Percentiles rank a stretch among this genome's conserved stretches.
phyloP scores from a whole-genome alignment of 1,140 invertebrate species.

The Drosophila paulistorum region DNA sequence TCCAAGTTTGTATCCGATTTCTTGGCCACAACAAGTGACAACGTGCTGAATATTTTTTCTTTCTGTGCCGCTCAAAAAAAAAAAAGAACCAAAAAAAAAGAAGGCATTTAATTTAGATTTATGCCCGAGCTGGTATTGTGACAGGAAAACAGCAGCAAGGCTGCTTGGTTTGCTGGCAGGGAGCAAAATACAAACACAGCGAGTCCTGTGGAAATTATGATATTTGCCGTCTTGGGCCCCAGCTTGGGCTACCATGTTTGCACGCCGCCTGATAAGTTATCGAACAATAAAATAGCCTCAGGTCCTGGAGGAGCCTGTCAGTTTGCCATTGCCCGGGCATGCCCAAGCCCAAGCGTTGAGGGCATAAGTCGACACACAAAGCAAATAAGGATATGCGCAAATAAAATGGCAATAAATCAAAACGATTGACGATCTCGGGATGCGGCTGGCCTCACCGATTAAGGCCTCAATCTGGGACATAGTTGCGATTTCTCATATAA shows the following conservation, averaged over 20 bases:
- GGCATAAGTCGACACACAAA: slow-evolving; percentile 52
- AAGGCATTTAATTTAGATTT: slow-evolving; percentile 80
- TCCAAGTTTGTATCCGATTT: slow-evolving; percentile 25
- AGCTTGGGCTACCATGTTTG: slow-evolving; percentile 37
- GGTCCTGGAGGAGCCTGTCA: slow-evolving; percentile 35
- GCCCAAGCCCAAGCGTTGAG: not conserved
- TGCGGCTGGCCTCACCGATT: slow-evolving; percentile 71
- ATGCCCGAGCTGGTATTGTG: slow-evolving; percentile 69
- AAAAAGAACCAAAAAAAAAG: not conserved
- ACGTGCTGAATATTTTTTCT: slow-evolving; percentile 65
- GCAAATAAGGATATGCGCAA: slow-evolving; percentile 79
- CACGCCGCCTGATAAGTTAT: slow-evolving; percentile 70
- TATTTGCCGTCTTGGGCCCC: slow-evolving; percentile 46
- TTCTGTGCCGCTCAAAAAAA: slow-evolving; percentile 51
- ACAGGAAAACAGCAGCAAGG: slow-evolving; percentile 44
- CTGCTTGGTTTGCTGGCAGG: slow-evolving; percentile 3
- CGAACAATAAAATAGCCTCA: slow-evolving; percentile 76
- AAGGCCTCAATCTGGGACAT: slow-evolving; percentile 47
- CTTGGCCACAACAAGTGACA: slow-evolving; percentile 67
- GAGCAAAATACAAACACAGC: slow-evolving; percentile 59
- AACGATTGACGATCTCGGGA: slow-evolving; percentile 76
- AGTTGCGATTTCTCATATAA: slow-evolving; percentile 71
- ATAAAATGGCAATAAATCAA: slow-evolving; percentile 81
- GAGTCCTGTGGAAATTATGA: slow-evolving; percentile 68
- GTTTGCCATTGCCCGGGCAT: not conserved